phyloP scores from a whole-genome alignment of 2,797 vertebrate species.

The Phoxinus dragarum region DNA sequence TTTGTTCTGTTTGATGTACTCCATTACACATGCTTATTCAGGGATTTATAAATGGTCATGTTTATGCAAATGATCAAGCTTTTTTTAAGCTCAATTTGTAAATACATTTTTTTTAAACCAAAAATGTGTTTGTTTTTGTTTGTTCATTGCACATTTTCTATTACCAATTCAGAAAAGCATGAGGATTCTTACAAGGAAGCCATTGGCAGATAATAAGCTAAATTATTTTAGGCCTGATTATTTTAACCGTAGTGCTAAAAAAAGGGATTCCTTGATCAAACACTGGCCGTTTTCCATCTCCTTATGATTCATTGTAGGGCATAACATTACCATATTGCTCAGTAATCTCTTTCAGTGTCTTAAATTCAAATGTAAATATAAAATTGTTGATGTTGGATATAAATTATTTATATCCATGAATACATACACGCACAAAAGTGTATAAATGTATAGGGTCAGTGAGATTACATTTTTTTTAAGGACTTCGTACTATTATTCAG shows the following conservation, averaged over 20 bases:
- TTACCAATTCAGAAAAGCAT: not conserved
- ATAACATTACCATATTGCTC: not conserved
- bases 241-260: constrained; percentile 24
- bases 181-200: not conserved
- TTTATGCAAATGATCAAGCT: constrained; percentile 36
- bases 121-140: not conserved
- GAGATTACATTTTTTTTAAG: not conserved
- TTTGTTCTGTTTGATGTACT: constrained; percentile 22
- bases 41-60: constrained; percentile 11
- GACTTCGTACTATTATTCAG: not conserved
- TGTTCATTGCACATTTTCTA: constrained; percentile 6
- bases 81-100: constrained; percentile 20
- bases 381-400: constrained; percentile 8
- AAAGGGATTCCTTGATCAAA: constrained; percentile 32
- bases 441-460: not conserved
- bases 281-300: constrained; percentile 22
- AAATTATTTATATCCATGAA: not conserved
- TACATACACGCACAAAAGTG: not conserved
- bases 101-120: not conserved
- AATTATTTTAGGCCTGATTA: constrained; percentile 11
- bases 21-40: constrained; percentile 15
- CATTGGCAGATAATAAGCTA: not conserved
- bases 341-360: constrained; percentile 4
- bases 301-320: constrained; percentile 12
- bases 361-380: not conserved